Evolutionary conservation across 2,113 vertebrate species (phyloP).

Genomic region (Ochotona curzoniae): DNA sequence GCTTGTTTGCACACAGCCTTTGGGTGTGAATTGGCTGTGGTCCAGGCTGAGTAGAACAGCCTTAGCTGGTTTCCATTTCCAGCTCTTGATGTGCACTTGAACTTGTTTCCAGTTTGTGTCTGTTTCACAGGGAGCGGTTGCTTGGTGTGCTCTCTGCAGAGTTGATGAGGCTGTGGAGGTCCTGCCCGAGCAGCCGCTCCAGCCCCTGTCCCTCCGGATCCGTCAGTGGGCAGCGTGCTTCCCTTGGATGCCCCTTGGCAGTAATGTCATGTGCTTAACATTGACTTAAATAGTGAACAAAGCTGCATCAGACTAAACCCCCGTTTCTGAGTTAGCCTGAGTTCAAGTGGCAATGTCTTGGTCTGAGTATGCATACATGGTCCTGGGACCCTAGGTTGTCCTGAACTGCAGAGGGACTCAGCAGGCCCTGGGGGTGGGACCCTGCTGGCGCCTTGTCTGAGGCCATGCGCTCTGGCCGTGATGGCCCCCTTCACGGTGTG

Average conservation of each 20-base stretch:
- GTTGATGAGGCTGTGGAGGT: neutral
- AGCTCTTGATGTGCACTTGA: neutral
- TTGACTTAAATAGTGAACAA: neutral
- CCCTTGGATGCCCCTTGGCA: neutral
- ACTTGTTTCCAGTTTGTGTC: no score
- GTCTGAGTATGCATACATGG: neutral
- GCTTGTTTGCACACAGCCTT: no score
- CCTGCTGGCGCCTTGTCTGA: no score
- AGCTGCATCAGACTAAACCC: neutral
- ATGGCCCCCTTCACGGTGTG: no score
- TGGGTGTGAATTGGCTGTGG: neutral
- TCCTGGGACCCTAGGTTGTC: no score
- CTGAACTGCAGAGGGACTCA: no score
- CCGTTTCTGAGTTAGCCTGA: neutral
- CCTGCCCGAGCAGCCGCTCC: no score
- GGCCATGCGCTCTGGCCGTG: no score
- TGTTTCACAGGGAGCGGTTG: neutral
- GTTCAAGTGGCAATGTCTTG: no score
- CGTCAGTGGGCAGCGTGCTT: neutral
- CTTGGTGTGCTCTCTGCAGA: rapidly evolving
- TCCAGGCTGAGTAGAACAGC: neutral
- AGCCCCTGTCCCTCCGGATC: no score
- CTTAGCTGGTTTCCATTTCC: neutral
- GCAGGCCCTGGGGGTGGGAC: no score
- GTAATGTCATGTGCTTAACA: neutral